Base-by-base conservation (phyloP, 2,113 vertebrate genomes). In the Carassius carassius region DNA sequence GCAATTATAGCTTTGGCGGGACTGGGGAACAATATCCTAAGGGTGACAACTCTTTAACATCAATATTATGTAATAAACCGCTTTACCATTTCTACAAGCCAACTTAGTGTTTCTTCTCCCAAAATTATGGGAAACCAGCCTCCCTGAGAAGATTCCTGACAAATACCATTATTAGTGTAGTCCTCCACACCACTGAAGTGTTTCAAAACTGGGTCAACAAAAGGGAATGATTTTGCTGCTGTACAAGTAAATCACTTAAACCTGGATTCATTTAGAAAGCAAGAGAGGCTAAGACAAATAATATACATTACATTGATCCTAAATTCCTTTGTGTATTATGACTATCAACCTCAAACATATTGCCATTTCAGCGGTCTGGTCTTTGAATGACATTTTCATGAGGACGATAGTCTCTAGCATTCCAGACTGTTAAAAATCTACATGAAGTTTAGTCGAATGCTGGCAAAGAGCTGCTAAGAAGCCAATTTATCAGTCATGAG, bases 201-300 rank as follows among this genome's bases (percentile, higher is more conserved):
- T 83, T 58, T 56, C 29, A 10, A 54, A 73, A 73, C 70, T 73
- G 70, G 37, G 21, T 73, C 62, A 83, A 21, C n/a, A 73, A 12
- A 9, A 67, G 54, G 11, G 60, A 62, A 78, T 14, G 9, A 69
- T 69, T 67, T 8, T 32, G 25, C 2, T 58, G 21, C 9, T 41
- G 49, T 41, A 21, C 9, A 76, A 69, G 4, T 11, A 11, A 19
- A 58, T 12, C n/a, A 10, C 13, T 81, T 81, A 37, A 41, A 44
- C 41, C 29, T 47, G 83, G 72, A 79, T 78, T 83, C 16, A 49
- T 83, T 63, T 47, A 14, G 63, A 83, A 83, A 25, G 23, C 37
- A 13, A 47, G 17, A 76, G 56, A 35, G 73, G 19, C 65, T 9
- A 77, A 25, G 10, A 23, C 11, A 62, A 49, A 29, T 5, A 25